These are phyloP conservation scores for Cheilosia urbana DNA, from an alignment of 2,888 invertebrate genomes.

Conservation along the genomic window DNA sequence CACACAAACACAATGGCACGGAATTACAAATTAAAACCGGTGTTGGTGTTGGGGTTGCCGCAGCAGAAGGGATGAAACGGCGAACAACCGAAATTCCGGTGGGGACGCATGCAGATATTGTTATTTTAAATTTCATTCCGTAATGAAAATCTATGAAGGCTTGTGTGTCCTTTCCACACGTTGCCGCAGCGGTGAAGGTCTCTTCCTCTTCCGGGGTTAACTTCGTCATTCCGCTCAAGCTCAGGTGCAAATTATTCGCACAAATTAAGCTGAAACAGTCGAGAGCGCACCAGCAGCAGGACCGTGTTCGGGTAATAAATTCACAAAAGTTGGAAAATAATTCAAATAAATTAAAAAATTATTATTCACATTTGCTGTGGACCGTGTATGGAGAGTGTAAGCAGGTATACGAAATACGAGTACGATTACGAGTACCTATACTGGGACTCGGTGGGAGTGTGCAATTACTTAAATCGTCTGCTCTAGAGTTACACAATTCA, in stretches of 20 bases:
- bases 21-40: conserved; percentile 59
- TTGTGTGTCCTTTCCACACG: conserved; percentile 18
- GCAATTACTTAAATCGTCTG: conserved; percentile 74
- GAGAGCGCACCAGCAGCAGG: conserved; percentile 33
- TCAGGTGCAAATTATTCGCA: conserved; percentile 74
- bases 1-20: conserved; percentile 50
- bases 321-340: conserved; percentile 73
- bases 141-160: conserved; percentile 74
- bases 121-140: conserved; percentile 75
- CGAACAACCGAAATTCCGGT: conserved; percentile 43
- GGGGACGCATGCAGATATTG: conserved; percentile 56
- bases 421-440: too few relatives aligned
- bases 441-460: conserved; percentile 48
- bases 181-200: conserved; percentile 18
- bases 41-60: conserved; percentile 39
- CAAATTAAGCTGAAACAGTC: conserved; percentile 75
- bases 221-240: conserved; percentile 73
- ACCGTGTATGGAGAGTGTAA: conserved; percentile 11
- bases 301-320: conserved; percentile 72
- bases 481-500: conserved; percentile 38
- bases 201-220: conserved; percentile 65
- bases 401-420: conserved; percentile 6
- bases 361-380: conserved; percentile 73
- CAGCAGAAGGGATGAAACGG: conserved; percentile 59
- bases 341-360: conserved; percentile 75